Percentiles rank a stretch among this genome's conserved stretches.
These are phyloP conservation scores for Eleginops maclovinus DNA, from an alignment of 2,113 vertebrate genomes.

Conservation along the genomic window DNA sequence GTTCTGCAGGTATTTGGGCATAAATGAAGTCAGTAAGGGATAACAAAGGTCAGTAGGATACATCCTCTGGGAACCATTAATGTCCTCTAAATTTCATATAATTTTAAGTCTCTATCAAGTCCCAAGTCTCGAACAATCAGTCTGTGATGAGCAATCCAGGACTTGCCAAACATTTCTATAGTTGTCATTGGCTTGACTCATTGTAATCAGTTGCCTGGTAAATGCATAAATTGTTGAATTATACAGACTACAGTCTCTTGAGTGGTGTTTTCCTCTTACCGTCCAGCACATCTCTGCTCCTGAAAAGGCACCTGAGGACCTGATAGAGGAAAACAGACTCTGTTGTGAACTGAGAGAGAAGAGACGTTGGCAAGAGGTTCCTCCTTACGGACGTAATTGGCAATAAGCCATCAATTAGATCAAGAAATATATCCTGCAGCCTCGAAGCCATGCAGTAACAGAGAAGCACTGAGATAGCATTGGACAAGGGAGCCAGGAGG, in stretches of 20 bases:
- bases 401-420: conserved; percentile 45
- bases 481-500: conserved; percentile 18
- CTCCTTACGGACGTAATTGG: conserved; percentile 16
- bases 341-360: background rate
- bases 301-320: background rate
- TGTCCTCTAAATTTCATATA: background rate
- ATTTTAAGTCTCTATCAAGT: too few relatives aligned
- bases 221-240: background rate
- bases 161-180: too few relatives aligned
- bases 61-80: background rate
- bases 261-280: background rate
- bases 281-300: background rate
- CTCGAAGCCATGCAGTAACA: conserved; percentile 6
- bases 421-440: conserved; percentile 39
- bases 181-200: background rate
- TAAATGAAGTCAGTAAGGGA: background rate
- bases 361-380: conserved; percentile 9
- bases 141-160: too few relatives aligned
- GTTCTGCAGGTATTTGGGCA: background rate
- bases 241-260: background rate
- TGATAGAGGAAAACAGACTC: conserved; percentile 19
- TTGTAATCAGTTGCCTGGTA: background rate
- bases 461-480: conserved; percentile 20
- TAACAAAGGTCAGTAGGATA: background rate
- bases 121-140: too few relatives aligned